Base-by-base conservation (phyloP, 92 coral and sea anemone genomes). In the Parazoanthus darwini region DNA sequence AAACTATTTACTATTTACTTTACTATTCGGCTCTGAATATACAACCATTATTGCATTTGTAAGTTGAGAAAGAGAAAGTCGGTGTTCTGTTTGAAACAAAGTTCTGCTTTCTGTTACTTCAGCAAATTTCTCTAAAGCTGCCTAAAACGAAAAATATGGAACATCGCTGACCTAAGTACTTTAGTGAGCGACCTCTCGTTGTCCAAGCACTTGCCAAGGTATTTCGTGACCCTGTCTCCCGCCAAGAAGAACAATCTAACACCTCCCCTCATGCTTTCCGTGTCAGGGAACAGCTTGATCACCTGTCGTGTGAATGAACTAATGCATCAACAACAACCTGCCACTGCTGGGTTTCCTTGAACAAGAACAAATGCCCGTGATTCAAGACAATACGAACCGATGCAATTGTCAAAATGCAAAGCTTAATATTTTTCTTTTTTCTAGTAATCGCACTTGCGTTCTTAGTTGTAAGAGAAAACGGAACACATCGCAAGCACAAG, bases 211-310 rank as follows among this genome's bases (percentile, higher is more conserved):
- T 91, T 95, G 81, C 91, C 91, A 63, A 94, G 92, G 75, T 90
- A 96, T 86, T 95, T 92, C 74, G 91, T 90, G 70, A 97, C 97
- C 81, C 99, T 90, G 86, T 93, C 91, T 48, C 99, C 99, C 51
- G 95, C 96, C 8, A 97, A 81, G 82, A 97, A 97, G 90, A 91
- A 95, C 84, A 97, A 86, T 59, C 98, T 92, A 36, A 93, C 86
- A 6, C 97, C 96, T 33, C 99, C 97, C 79, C 95, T 93, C 92
- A 89, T 93, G 80, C 92, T 77, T 66, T 97, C 99, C 37, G 96
- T 93, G 68, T 95, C 94, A 23, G 96, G 99, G 65, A 93, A 93
- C 44, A 97, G 94, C 78, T 97, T 97, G 54, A 97, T 91, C 66
- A 94, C 95, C 99, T 97, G 59, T 74, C 44, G 70, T 26, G 78